Base-by-base conservation (phyloP, 1,140 invertebrate genomes). In the Bombus huntii region DNA sequence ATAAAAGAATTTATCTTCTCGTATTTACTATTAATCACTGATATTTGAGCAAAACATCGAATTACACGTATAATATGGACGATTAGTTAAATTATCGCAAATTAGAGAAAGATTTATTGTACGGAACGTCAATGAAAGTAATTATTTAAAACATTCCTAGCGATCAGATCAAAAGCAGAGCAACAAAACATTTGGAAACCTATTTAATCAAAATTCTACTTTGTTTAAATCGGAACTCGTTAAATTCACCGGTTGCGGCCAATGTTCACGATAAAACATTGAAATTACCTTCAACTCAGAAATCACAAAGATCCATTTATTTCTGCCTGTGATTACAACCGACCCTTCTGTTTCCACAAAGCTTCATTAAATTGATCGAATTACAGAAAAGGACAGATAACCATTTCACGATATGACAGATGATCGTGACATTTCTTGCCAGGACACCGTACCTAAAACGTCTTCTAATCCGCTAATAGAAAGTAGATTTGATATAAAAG, bases 221-320 rank as follows among this genome's bases (percentile, higher is more conserved):
- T 25, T 42, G 18, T 22, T 13, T 65, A 8, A 42, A 42, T 65
- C 37, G 22, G 2, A 31, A 2, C 18, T 37, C 15, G 2, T 76
- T 76, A 28, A 76, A 76, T 59, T 39, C 34, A 10, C 2, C 53
- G 13, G 6, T 34, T 28, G 34, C 6, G 25, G 74, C 12, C 28
- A 34, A 73, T 68, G 42, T 53, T 37, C n/a, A 9, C 9, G 3
- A 39, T n/a, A 0, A 81, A 59, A 2, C 44, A 53, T 18, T 44
- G 80, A 80, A 86, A 81, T 81, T 71, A 44, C 9, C 10, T 28
- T 25, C n/a, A 13, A 12, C 28, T 65, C 9, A 22, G 28, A 66
- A 47, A 79, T 79, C 28, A n/a, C 13, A 13, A 72, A 8, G 37
- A 72, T 72, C 37, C 37, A 71, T 86, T 31, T 81, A 42, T 76